Conservation (phyloP, 2,888 invertebrate species). For the Agonum fuliginosum region DNA sequence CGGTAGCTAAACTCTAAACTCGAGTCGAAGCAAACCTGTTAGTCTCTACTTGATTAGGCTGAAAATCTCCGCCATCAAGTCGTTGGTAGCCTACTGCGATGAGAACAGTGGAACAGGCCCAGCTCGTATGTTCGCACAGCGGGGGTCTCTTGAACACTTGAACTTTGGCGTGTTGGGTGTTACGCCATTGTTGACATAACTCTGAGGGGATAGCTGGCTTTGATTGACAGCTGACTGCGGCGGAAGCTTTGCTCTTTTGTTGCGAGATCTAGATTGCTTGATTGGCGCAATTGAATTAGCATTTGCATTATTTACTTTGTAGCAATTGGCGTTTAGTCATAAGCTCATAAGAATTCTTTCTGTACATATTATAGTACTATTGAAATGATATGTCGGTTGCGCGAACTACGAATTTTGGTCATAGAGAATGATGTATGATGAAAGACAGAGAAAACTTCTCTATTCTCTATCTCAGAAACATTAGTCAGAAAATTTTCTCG, state of each 20-base stretch:
- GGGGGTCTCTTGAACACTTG: conserved; percentile 21
- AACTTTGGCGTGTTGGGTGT: conserved; percentile 23
- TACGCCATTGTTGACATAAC: conserved; percentile 27
- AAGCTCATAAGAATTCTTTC: no score
- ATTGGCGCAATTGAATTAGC: conserved; percentile 19
- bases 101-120: conserved; percentile 28
- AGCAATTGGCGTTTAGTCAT: no score
- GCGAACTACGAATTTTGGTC: no score
- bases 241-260: conserved; percentile 39
- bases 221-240: conserved; percentile 33
- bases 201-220: conserved; percentile 9
- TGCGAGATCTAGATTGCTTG: conserved; percentile 24
- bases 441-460: no score
- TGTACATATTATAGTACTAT: no score
- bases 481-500: no score
- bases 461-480: no score
- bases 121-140: background rate
- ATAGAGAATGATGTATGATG: no score
- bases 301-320: background rate
- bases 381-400: no score
- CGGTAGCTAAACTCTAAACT: conserved; percentile 13
- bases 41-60: conserved; percentile 26
- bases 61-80: background rate
- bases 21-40: background rate
- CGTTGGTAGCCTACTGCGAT: conserved; percentile 7